Base-by-base conservation (phyloP, 2,888 invertebrate species). In the Sericinus montela region DNA sequence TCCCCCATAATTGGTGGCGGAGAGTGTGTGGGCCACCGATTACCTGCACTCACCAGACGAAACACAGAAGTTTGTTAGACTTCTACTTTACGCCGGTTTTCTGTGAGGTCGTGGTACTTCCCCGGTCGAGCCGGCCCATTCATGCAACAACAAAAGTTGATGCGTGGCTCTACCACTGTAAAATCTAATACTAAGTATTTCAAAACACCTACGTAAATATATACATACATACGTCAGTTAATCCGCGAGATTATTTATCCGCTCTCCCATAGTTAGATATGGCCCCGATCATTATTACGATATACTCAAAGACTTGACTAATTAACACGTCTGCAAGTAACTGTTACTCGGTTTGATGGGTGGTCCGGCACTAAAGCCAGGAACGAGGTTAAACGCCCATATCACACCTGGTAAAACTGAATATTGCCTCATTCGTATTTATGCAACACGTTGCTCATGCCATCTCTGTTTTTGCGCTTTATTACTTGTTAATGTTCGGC, bases 311-410 rank as follows among this genome's bases (percentile, higher is more conserved):
- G 28, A 5, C 23, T 35, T 28, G 11, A 23, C 29, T 45, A 40
- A 49, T 49, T 40, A 40, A 45, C 49, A 45, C 45, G 49, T 49
- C 49, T 11, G 35, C 34, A 34, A 28, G 44, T 35, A 41, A 44
- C 48, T 35, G 48, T 48, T 35, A 13, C 13, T 11, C 9, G 9
- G 14, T 30, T 19, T 40, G 49, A 50, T 45, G 49, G 49, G 49
- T 50, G 49, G 49, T 41, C 49, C 14, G 11, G 32, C 11, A 11
- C 25, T 6, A 11, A 29, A 30, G 30, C 11, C 23, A 1, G 25
- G 15, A 23, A 19, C 28, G 19, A 28, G 43, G 32, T 29, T 23
- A 36, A 41, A 50, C 29, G 19, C n/a, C 45, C 35, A 45, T 45
- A 50, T 45, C 39, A 40, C 44, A 50, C 44, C 40, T 23, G 40